Percentiles rank a stretch among this genome's conserved stretches.
These are phyloP conservation scores for Aphidius gifuensis DNA, from an alignment of 1,140 invertebrate genomes.

Conservation along the genomic window DNA sequence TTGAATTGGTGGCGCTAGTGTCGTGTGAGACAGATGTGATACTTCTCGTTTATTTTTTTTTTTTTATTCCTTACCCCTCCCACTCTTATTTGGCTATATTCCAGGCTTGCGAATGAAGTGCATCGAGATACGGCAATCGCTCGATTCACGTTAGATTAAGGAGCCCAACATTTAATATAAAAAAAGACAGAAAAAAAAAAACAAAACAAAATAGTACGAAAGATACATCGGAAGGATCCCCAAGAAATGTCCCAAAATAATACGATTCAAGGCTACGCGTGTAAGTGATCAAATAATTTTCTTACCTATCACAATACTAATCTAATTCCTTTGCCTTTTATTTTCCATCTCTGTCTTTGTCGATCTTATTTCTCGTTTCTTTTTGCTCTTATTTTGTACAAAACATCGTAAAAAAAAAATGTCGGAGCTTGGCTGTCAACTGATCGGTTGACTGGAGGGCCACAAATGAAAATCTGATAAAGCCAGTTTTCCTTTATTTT, in stretches of 20 bases:
- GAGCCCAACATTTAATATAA: too few species aligned
- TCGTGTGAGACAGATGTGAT: too few species aligned
- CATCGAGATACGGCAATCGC: too few species aligned
- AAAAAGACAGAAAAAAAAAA: too few species aligned
- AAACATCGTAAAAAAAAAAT: constrained; percentile 8
- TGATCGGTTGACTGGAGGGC: background rate
- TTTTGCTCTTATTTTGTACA: constrained; percentile 4
- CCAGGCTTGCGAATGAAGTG: too few species aligned
- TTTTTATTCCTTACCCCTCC: background rate
- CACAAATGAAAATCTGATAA: constrained; percentile 34
- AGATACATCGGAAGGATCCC: background rate
- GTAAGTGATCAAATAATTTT: constrained; percentile 33
- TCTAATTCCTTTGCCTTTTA: background rate
- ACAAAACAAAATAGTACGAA: too few species aligned
- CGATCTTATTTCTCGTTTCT: background rate
- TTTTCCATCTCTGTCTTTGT: background rate
- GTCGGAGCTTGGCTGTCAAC: background rate
- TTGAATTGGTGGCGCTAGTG: too few species aligned
- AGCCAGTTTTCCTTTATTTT: constrained; percentile 49
- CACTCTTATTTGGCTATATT: background rate
- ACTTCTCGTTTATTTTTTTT: too few species aligned
- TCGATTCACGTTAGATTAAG: too few species aligned
- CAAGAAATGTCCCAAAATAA: constrained; percentile 36
- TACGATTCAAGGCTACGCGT: constrained; percentile 36
- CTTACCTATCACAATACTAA: background rate